Evolutionary conservation across 2,888 invertebrate genomes (phyloP).

Genomic region (Acanthosepion esculentum): DNA sequence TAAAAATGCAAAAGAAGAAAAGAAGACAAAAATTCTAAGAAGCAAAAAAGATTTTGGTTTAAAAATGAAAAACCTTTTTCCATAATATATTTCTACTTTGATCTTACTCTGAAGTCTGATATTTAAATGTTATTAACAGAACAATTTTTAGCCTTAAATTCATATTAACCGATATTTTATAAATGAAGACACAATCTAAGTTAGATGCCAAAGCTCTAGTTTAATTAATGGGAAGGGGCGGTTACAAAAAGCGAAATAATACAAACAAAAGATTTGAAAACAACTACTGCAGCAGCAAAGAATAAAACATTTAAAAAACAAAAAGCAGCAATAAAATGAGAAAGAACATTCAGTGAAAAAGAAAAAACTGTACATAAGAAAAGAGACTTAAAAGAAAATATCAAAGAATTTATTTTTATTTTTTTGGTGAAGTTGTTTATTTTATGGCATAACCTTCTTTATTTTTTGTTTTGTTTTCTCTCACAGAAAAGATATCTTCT

Average conservation of each 20-base stretch:
- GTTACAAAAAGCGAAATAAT: not conserved
- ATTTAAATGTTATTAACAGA: slow-evolving; percentile 5
- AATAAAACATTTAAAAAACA: too few relatives aligned
- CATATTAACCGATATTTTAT: slow-evolving; percentile 24
- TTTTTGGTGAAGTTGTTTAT: not conserved
- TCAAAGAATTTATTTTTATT: not conserved
- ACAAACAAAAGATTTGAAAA: not conserved
- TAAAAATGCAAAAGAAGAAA: too few relatives aligned
- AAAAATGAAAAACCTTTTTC: too few relatives aligned
- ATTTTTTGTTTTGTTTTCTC: not conserved
- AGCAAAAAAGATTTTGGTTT: not conserved
- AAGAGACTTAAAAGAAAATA: not conserved
- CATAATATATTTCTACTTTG: not conserved
- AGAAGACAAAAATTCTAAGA: not conserved
- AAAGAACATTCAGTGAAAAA: not conserved
- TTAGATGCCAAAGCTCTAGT: not conserved
- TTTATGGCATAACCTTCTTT: not conserved
- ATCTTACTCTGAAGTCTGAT: not conserved
- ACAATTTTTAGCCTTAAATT: not conserved
- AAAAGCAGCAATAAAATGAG: too few relatives aligned
- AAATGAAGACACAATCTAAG: not conserved
- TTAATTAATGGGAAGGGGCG: not conserved
- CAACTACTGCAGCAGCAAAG: too few relatives aligned
- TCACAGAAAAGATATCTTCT: slow-evolving; percentile 33
- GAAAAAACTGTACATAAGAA: not conserved